A percentile compares a stretch with the other conserved stretches of the same genome.
phyloP scores from a whole-genome alignment of 2,888 invertebrate genomes.

The Cataglyphis rosenhaueri region DNA sequence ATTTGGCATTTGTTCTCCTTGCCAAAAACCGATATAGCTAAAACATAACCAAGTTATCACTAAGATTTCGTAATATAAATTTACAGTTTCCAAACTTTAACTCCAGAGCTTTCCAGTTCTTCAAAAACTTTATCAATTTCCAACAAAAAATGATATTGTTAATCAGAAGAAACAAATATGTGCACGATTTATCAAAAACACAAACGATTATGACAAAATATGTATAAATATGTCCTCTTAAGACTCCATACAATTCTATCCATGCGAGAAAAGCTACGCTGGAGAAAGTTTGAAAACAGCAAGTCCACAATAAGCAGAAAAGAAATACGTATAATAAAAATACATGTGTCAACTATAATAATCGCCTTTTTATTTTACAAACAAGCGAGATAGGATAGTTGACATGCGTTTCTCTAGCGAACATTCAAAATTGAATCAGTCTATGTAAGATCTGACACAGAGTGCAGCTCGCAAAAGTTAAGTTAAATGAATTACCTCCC shows the following conservation, averaged over 20 bases:
- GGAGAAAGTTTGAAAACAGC: neutral
- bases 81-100: neutral
- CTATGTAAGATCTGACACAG: conserved; percentile 79
- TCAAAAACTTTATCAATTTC: neutral
- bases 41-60: conserved; percentile 62
- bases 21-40: conserved; percentile 99
- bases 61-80: neutral
- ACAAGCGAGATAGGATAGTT: conserved; percentile 82
- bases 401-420: conserved; percentile 81
- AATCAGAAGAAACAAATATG: too few relatives aligned
- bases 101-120: neutral
- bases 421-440: conserved; percentile 83
- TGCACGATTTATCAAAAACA: neutral
- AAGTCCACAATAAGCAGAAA: neutral
- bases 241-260: neutral
- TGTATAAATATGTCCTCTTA: neutral
- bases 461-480: conserved; percentile 81
- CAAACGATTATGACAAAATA: neutral
- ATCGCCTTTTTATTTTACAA: conserved; percentile 68
- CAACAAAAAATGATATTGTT: neutral
- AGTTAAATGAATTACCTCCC: neutral
- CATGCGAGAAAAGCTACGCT: neutral
- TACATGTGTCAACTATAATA: conserved; percentile 79
- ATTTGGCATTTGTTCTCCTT: conserved; percentile 97
- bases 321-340: neutral